These are phyloP conservation scores for Rhinopomastus cyanomelas DNA, from an alignment of 2,113 vertebrate species.

Conservation along the genomic window DNA sequence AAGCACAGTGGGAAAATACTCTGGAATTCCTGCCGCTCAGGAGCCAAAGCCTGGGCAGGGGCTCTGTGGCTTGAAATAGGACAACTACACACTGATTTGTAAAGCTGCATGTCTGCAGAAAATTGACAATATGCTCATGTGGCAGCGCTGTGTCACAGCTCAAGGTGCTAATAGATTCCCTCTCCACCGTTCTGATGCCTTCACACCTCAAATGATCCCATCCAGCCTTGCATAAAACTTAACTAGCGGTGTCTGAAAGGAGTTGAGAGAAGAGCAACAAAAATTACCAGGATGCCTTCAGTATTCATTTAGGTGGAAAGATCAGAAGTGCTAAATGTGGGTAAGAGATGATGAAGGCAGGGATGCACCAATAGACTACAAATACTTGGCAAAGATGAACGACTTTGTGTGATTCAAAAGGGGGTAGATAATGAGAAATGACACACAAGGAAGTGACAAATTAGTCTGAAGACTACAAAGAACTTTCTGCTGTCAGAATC, in stretches of 20 bases:
- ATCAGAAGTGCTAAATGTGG: neutral
- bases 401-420: slow-evolving; percentile 5
- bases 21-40: neutral
- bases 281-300: neutral
- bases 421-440: neutral
- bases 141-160: neutral
- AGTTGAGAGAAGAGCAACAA: neutral
- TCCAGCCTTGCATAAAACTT: neutral
- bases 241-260: neutral
- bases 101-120: neutral
- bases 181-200: neutral
- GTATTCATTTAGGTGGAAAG: slow-evolving; percentile 2
- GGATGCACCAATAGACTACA: neutral
- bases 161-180: neutral
- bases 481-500: slow-evolving; percentile 22
- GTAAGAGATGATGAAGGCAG: neutral
- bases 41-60: neutral
- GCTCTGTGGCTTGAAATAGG: neutral
- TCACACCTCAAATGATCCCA: neutral
- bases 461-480: slow-evolving; percentile 22
- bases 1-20: neutral
- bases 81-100: neutral
- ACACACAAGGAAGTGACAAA: slow-evolving; percentile 13
- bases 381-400: slow-evolving; percentile 26
- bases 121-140: neutral